Conservation (phyloP, 2,888 invertebrate genomes). For the Sipunculus nudus region DNA sequence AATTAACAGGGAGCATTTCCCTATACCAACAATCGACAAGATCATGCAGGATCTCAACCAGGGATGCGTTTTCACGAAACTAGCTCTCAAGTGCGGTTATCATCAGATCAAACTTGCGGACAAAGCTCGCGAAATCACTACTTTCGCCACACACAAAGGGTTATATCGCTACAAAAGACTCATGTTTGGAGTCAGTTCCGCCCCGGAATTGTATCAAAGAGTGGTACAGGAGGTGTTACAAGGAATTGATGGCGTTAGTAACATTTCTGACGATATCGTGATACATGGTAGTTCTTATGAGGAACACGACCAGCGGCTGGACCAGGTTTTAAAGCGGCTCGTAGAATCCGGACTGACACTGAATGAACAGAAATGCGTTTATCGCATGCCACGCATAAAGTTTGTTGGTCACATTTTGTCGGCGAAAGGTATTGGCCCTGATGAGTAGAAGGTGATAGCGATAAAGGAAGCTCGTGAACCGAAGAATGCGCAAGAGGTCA, state of each 20-base stretch:
- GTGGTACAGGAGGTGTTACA: conserved; percentile 10
- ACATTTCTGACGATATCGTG: conserved; percentile 16
- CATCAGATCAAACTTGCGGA: conserved; percentile 18
- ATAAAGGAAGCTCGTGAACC: conserved; percentile 39
- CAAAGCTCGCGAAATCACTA: conserved; percentile 14
- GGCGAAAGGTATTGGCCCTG: neutral
- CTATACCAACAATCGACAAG: conserved; percentile 27
- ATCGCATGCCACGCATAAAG: neutral
- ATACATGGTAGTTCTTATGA: neutral
- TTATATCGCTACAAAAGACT: conserved; percentile 18
- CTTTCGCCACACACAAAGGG: conserved; percentile 13
- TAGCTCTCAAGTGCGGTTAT: conserved; percentile 14
- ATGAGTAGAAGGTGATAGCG: conserved; percentile 9
- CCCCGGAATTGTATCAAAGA: conserved; percentile 23
- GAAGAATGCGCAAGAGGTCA: conserved; percentile 40
- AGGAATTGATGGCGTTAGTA: conserved; percentile 6
- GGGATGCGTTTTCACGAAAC: conserved; percentile 9
- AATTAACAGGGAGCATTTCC: conserved; percentile 25
- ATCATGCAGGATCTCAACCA: conserved; percentile 7
- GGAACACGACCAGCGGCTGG: conserved; percentile 10
- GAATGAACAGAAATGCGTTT: conserved; percentile 2
- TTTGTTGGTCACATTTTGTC: conserved; percentile 19
- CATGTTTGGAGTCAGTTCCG: conserved; percentile 14
- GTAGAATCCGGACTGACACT: conserved; percentile 4
- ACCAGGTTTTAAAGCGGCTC: conserved; percentile 20